Conservation (phyloP, 2,888 invertebrate genomes). For the Scelioninae gen. 1 region DNA sequence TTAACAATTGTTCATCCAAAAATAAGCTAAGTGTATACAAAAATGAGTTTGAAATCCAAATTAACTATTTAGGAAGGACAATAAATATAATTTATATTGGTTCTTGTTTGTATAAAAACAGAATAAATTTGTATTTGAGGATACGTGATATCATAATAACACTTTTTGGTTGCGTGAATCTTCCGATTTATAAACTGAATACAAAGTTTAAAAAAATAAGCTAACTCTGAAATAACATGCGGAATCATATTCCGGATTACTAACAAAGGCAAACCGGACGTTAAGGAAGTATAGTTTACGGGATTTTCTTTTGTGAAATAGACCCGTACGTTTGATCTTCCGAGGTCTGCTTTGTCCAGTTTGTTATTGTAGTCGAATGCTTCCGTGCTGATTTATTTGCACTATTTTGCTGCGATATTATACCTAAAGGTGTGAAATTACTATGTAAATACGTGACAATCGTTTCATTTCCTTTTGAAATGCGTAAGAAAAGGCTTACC, state of each 20-base stretch:
- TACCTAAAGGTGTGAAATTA: slow-evolving; percentile 47
- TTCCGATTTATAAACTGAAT: neutral
- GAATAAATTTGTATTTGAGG: no score
- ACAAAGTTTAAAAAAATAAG: slow-evolving; percentile 16
- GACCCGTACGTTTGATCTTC: slow-evolving; percentile 41
- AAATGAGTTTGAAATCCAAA: no score
- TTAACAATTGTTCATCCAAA: no score
- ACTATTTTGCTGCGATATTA: slow-evolving; percentile 16
- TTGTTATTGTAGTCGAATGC: slow-evolving; percentile 23
- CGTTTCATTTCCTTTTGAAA: neutral
- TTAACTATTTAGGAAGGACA: no score
- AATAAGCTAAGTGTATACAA: no score
- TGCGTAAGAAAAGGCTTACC: slow-evolving; percentile 1
- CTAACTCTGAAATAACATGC: slow-evolving; percentile 51
- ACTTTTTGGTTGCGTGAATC: neutral
- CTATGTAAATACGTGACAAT: slow-evolving; percentile 35
- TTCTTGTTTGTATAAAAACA: no score
- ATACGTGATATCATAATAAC: no score
- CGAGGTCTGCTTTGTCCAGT: slow-evolving; percentile 30
- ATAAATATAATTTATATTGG: no score
- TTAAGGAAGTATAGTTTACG: slow-evolving; percentile 54
- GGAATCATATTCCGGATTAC: slow-evolving; percentile 44
- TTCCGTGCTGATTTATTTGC: slow-evolving; percentile 52
- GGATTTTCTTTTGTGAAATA: slow-evolving; percentile 47
- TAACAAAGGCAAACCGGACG: slow-evolving; percentile 50